Evolutionary conservation across 2,888 invertebrate genomes (phyloP).

Genomic region (Lagria hirta): DNA sequence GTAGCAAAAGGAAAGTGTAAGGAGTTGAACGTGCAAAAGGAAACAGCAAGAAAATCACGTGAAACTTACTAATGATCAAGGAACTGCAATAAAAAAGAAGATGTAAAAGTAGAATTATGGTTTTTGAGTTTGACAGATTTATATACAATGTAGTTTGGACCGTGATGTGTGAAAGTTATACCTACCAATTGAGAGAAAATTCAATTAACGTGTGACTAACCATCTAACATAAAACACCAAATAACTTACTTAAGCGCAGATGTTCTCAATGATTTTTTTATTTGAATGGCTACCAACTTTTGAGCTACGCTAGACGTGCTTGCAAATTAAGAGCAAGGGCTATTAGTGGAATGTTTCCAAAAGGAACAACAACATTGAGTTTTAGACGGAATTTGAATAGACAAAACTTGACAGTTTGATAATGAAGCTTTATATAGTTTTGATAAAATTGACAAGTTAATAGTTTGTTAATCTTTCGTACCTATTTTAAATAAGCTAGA

Average conservation of each 20-base stretch:
- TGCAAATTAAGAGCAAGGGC: conserved; percentile 21
- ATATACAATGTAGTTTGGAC: conserved; percentile 19
- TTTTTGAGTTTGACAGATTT: conserved; percentile 15
- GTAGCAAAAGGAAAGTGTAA: conserved; percentile 11
- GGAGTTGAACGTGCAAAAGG: conserved; percentile 19
- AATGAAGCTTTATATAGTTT: no score
- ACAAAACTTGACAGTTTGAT: no score
- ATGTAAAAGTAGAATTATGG: conserved; percentile 21
- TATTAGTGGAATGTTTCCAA: no score
- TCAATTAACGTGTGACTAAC: conserved; percentile 11
- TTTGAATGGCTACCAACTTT: conserved; percentile 25
- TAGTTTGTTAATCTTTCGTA: no score
- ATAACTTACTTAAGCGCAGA: conserved; percentile 37
- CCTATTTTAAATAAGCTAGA: no score
- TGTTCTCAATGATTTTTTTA: conserved; percentile 32
- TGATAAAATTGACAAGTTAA: no score
- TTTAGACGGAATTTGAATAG: no score
- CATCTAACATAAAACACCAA: conserved; percentile 35
- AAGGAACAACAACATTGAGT: no score
- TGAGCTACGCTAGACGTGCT: conserved; percentile 24
- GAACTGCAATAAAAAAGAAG: conserved; percentile 25
- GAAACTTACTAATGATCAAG: conserved; percentile 25
- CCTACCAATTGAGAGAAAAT: conserved; percentile 23
- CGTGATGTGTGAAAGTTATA: conserved; percentile 25
- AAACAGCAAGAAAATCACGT: conserved; percentile 25